These are phyloP conservation scores for Gouania willdenowi DNA, from an alignment of 2,797 vertebrate genomes.

Conservation along the genomic window DNA sequence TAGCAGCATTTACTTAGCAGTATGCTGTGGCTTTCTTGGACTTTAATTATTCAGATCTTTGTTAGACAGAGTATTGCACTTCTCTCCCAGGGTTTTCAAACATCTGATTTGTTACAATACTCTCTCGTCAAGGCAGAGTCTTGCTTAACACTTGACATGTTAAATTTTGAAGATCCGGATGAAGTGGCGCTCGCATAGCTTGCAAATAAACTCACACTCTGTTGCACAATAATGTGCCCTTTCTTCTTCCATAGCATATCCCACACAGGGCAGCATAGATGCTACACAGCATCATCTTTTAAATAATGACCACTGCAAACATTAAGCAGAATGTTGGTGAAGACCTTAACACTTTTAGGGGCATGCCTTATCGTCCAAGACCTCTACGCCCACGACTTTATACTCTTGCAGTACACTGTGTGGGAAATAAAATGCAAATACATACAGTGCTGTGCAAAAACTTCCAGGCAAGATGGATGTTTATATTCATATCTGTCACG, in stretches of 20 bases:
- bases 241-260: constrained; percentile 2
- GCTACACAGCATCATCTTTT: too few relatives aligned
- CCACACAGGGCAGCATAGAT: background rate
- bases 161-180: constrained; percentile 20
- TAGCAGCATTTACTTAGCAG: constrained; percentile 54
- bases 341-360: too few relatives aligned
- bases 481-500: too few relatives aligned
- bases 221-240: constrained; percentile 9
- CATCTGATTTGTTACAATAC: constrained; percentile 48
- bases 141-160: constrained; percentile 32
- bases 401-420: too few relatives aligned
- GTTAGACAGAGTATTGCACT: constrained; percentile 56
- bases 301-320: too few relatives aligned
- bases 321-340: too few relatives aligned
- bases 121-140: constrained; percentile 19
- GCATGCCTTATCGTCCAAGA: too few relatives aligned
- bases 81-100: constrained; percentile 51
- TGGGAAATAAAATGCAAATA: background rate
- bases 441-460: too few relatives aligned
- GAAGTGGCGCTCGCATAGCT: constrained; percentile 14
- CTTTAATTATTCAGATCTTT: constrained; percentile 63
- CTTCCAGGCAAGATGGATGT: too few relatives aligned
- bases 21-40: constrained; percentile 30
- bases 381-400: too few relatives aligned
- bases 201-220: constrained; percentile 1